A percentile compares a stretch with the other conserved stretches of the same genome.
Conservation (phyloP, 2,797 vertebrate species). For the Gallinago nigripennis region DNA sequence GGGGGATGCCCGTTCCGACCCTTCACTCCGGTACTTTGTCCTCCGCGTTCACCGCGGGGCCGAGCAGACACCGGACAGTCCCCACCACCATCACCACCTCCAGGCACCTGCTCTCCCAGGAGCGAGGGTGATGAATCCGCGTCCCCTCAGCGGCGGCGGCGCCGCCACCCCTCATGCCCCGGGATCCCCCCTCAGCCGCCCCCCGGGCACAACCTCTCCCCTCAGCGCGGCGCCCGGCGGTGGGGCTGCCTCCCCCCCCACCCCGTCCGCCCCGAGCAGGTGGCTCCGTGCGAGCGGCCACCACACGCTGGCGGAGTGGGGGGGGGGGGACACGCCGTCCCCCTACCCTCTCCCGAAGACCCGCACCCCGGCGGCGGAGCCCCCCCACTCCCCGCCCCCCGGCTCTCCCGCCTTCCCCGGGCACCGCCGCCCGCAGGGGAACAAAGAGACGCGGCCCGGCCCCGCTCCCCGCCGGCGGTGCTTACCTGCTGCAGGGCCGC, state of each 20-base stretch:
- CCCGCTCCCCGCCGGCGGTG: slow-evolving; percentile 11
- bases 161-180: not conserved
- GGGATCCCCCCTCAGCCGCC: not conserved
- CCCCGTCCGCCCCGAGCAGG: not conserved
- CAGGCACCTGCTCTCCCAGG: not conserved
- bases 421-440: slow-evolving; percentile 62
- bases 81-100: no score
- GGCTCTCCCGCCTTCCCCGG: not conserved
- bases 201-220: not conserved
- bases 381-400: no score
- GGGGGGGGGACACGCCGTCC: no score
- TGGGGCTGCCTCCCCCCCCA: not conserved
- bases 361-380: no score
- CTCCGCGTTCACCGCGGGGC: not conserved
- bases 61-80: not conserved
- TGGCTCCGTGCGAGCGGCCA: not conserved
- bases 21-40: not conserved
- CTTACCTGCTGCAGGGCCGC: slow-evolving; percentile 78
- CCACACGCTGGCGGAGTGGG: not conserved
- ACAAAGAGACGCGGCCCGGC: slow-evolving; percentile 76
- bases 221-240: not conserved
- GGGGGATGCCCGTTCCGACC: not conserved
- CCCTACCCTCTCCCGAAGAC: not conserved
- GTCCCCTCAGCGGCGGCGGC: not conserved
- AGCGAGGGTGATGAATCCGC: rapidly evolving